Base-by-base conservation (phyloP, 2,797 vertebrate species). In the Falco columbarius region DNA sequence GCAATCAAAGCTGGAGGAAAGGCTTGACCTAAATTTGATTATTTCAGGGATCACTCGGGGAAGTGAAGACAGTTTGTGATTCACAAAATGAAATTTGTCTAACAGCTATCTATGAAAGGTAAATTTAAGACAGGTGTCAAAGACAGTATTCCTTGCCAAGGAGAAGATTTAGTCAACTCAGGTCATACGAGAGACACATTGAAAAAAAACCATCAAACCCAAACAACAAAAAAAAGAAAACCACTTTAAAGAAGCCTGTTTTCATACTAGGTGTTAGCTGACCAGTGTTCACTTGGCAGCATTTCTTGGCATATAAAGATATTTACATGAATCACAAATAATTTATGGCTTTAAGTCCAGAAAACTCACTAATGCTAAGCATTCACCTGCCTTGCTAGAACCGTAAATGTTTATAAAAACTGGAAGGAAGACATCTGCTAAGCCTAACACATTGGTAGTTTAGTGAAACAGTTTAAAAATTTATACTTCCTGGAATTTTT, bases 371-470 rank as follows among this genome's bases (percentile, higher is more conserved):
- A 23, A 84, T 38, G 34, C 46, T 65, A 90, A 81, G 36, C 29
- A 52, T 34, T 89, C 63, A 90, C 38, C 81, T 93, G 63, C 67
- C 67, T 86, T 61, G 56, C 52, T 70, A 84, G 71, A 81, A 83
- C 17, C 21, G 63, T 68, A 85, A 94, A 89, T 91, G 77, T 94
- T 97, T 92, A 96, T 74, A 82, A 51, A 82, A 90, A 63, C 27
- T 65, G 32, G 40, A 76, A 94, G 89, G 66, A 93, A 56, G 81
- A 83, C 74, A 93, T 92, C 77, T 92, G 90, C 83, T 93, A 74
- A 90, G 46, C 54, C 38, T 85, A 85, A 51, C 81, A 83, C 27
- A 4, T 32, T 29, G 44, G 34, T 44, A 84, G 23, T 36, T 84
- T 24, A 67, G 42, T 22, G 32, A 85, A 90, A 85, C 17, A 14